Evolutionary conservation across 2,797 vertebrate species (phyloP).

Genomic region (Pelodytes ibericus): DNA sequence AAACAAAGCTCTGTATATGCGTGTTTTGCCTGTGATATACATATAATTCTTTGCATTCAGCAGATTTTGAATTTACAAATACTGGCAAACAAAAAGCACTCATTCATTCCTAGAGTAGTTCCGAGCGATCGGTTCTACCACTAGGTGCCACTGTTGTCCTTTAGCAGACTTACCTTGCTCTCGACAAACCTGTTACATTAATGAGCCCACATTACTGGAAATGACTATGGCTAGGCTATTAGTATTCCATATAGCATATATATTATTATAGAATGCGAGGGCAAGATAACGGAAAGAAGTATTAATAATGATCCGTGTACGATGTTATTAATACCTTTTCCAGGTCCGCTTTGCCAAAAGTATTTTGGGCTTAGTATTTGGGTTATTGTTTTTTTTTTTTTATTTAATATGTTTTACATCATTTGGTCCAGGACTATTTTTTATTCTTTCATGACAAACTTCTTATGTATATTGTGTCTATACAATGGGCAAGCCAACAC

Average conservation of each 20-base stretch:
- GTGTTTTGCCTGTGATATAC: no score
- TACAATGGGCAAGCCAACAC: not conserved
- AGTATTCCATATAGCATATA: slow-evolving; percentile 37
- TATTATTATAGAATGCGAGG: slow-evolving; percentile 32
- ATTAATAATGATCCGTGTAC: not conserved
- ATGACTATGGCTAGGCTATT: slow-evolving; percentile 48
- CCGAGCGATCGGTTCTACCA: not conserved
- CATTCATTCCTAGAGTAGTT: no score
- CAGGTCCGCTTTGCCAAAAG: not conserved
- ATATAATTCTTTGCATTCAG: no score
- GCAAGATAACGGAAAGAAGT: not conserved
- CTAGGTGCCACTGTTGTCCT: slow-evolving; percentile 42
- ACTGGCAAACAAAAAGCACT: no score
- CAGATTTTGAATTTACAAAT: no score
- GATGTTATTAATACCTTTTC: not conserved
- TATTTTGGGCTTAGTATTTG: slow-evolving; percentile 4
- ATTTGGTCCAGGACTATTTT: no score
- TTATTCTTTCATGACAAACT: no score
- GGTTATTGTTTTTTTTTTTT: slow-evolving; percentile 17
- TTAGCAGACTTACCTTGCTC: not conserved
- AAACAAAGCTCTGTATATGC: no score
- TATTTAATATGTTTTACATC: slow-evolving; percentile 27
- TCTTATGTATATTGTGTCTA: no score
- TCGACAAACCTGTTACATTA: slow-evolving; percentile 14
- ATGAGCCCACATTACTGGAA: slow-evolving; percentile 41